Evolutionary conservation across 2,888 invertebrate genomes (phyloP).

Genomic region (Xylota sylvarum): DNA sequence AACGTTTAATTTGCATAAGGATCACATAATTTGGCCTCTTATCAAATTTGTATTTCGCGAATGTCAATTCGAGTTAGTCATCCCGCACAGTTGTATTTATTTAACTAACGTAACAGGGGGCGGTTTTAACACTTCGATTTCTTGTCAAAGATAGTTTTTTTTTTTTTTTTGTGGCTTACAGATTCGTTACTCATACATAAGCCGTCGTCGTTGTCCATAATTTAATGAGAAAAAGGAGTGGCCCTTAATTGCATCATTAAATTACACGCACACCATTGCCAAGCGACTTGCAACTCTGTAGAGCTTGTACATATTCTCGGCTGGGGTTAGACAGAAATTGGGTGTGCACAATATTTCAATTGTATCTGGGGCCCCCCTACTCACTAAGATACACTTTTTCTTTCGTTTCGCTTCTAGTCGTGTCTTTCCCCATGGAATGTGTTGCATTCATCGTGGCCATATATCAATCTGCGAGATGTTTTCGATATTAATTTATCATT

Average conservation of each 20-base stretch:
- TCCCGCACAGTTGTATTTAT: not conserved
- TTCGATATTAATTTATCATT: constrained; percentile 72
- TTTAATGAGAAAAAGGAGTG: constrained; percentile 73
- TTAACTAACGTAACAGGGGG: constrained; percentile 27
- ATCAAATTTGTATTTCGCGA: constrained; percentile 54
- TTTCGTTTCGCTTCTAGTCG: not conserved
- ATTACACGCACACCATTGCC: constrained; percentile 42
- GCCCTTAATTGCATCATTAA: constrained; percentile 75
- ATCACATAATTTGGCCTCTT: constrained; percentile 48
- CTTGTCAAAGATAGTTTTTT: constrained; percentile 12
- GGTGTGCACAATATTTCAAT: constrained; percentile 74
- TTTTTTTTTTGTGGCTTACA: not conserved
- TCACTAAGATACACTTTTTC: constrained; percentile 15
- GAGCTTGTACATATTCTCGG: constrained; percentile 4
- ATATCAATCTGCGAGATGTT: constrained; percentile 68
- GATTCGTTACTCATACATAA: constrained; percentile 41
- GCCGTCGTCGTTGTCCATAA: constrained; percentile 33
- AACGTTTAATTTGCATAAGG: constrained; percentile 50
- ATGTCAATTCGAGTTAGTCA: constrained; percentile 59
- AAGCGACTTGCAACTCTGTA: constrained; percentile 41
- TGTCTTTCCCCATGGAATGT: constrained; percentile 43
- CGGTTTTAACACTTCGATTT: constrained; percentile 59
- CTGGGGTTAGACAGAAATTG: constrained; percentile 56
- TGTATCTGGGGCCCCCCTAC: constrained; percentile 7
- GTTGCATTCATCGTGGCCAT: constrained; percentile 49